Evolutionary conservation across 1,140 invertebrate species (phyloP), one percentile per base, ranked within the genome.

Genomic region (Bombus breviceps): DNA sequence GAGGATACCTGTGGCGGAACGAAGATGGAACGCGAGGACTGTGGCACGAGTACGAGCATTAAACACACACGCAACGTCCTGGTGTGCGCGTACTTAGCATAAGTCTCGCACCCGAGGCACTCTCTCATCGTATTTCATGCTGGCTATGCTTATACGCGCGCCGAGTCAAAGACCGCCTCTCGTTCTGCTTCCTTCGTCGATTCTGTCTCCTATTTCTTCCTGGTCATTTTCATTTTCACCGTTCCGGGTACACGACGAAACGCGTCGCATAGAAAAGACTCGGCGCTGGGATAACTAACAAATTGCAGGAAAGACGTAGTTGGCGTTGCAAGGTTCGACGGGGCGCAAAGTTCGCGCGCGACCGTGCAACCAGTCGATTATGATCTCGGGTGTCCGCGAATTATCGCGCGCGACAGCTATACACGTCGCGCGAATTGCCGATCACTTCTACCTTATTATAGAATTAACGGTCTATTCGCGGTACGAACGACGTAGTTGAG

Each of bases 41-140:
- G 59, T 59, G 82, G 62, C 78, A 64, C 81, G 85, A 53, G 66
- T 79, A 80, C 66, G 75, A 34, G 78, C 84, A 82, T 90, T 84
- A 87, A 91, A 91, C 83, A 88, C 90, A 83, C 83, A 79, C 47
- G 74, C 78, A 39, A 13, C 43, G 83, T 37, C 13, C 43, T 43
- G 53, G 91, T 90, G 76, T 90, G 91, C 89, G 88, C 91, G 92
- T 93, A 93, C 92, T 94, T 94, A 93, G 91, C 93, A 94, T 93
- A 93, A 93, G 93, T 93, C 93, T 91, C 87, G 91, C 89, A 93
- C 93, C 92, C 92, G 93, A 93, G 93, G 92, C 92, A 91, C 88
- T 94, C 93, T 94, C 92, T 93, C 92, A 93, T 94, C 93, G 91
- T 94, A 94, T 94, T 94, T 93, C 93, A 94, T 91, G 84, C 89